Base-by-base conservation (phyloP, 2,888 invertebrate species). In the Boloria euphrosyne region DNA sequence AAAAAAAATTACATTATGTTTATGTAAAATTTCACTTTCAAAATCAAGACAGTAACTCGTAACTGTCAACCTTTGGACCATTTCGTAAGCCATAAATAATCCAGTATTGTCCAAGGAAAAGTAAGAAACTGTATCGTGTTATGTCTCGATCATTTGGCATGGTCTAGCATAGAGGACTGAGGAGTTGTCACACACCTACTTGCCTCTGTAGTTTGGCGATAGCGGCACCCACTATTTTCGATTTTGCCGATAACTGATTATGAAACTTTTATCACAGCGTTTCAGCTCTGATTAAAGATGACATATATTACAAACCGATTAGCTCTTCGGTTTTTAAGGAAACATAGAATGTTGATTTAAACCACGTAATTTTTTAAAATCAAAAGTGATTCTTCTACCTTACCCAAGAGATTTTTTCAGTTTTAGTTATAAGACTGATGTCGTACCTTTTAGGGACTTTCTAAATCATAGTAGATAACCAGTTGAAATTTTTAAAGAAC, bases 111-210 rank as follows among this genome's bases (percentile, higher is more conserved):
- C 72, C 73, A 75, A 73, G 77, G 77, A 78, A 78, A 75, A 74
- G 75, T 74, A 74, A 74, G 71, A 75, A 80, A 80, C 79, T 77
- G 78, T 80, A 78, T 76, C 72, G 78, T 80, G 75, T 78, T 76
- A 75, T 78, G 77, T 77, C 78, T 80, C 77, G 80, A 77, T 80
- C 78, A 78, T 82, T 87, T 84, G 85, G 82, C 83, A 83, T 81
- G 76, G 64, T 82, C 86, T 84, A 84, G 83, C 83, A 83, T 81
- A 76, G 64, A 57, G 64, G 53, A 78, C 78, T 80, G 64, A 57
- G 64, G 53, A 78, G 78, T 80, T 77, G 79, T 83, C 82, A 80
- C 85, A 80, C 84, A 83, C 83, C 83, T 83, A 85, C 85, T 84
- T 83, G 77, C 73, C 76, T 67, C 58, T 65, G 63, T 69, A 57